phyloP scores from a whole-genome alignment of 2,797 vertebrate genomes.

The Micrastur ruficollis region DNA sequence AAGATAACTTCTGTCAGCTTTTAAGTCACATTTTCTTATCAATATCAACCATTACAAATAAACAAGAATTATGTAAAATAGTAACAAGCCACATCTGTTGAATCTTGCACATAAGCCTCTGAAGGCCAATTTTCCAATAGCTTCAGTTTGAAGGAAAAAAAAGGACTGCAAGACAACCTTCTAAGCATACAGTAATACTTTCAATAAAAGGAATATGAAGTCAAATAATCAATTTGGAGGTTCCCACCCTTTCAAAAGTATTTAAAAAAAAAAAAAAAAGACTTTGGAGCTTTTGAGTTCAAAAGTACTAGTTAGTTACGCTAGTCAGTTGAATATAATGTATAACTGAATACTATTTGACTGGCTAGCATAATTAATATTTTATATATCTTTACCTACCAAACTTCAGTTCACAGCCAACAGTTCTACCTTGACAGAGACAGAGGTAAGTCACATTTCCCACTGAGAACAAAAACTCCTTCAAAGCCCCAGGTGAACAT shows the following conservation, averaged over 20 bases:
- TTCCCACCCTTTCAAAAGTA: background rate
- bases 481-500: accelerated
- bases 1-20: too few species aligned
- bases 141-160: background rate
- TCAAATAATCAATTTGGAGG: background rate
- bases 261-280: too few species aligned
- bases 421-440: background rate
- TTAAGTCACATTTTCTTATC: background rate
- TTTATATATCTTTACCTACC: background rate
- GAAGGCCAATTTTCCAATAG: background rate
- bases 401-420: background rate
- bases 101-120: background rate
- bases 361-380: accelerated
- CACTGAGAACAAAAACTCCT: accelerated
- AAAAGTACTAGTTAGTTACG: background rate
- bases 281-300: background rate
- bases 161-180: background rate
- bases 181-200: background rate
- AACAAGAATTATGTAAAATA: background rate
- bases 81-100: background rate
- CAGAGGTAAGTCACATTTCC: accelerated
- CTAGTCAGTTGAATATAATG: accelerated
- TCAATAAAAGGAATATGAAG: background rate
- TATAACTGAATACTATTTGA: background rate
- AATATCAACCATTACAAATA: background rate